phyloP scores from a whole-genome alignment of 2,113 vertebrate genomes.

The Laticauda laticaudata region DNA sequence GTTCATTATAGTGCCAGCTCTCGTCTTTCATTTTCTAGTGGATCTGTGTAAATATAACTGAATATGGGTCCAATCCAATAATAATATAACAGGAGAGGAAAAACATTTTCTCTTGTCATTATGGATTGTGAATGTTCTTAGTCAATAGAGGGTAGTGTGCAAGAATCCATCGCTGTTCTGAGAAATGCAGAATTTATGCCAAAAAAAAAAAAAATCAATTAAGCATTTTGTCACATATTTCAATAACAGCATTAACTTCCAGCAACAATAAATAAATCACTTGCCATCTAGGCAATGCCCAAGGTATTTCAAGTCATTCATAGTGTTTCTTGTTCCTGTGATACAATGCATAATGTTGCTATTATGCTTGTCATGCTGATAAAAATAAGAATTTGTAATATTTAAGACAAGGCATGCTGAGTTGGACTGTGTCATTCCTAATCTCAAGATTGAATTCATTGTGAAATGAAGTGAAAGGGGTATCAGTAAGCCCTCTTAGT shows the following conservation, averaged over 20 bases:
- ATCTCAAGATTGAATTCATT: conserved; percentile 47
- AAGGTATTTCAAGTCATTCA: conserved; percentile 65
- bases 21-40: neutral
- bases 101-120: neutral
- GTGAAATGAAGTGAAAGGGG: conserved; percentile 45
- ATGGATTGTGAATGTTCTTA: neutral
- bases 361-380: conserved; percentile 45
- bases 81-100: neutral
- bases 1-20: neutral
- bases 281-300: conserved; percentile 59
- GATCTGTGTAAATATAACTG: neutral
- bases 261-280: conserved; percentile 58
- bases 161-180: conserved; percentile 44
- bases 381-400: conserved; percentile 57
- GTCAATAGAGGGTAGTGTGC: conserved; percentile 19
- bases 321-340: conserved; percentile 36
- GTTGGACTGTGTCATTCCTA: conserved; percentile 46
- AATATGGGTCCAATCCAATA: neutral
- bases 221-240: conserved; percentile 62
- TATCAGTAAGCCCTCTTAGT: conserved; percentile 12
- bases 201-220: conserved; percentile 54
- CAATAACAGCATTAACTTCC: conserved; percentile 63
- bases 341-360: conserved; percentile 51
- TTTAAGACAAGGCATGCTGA: conserved; percentile 51
- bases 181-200: conserved; percentile 56